A percentile compares a stretch with the other conserved stretches of the same genome.
Evolutionary conservation across 2,113 vertebrate genomes (phyloP).

Genomic region (Excalfactoria chinensis): DNA sequence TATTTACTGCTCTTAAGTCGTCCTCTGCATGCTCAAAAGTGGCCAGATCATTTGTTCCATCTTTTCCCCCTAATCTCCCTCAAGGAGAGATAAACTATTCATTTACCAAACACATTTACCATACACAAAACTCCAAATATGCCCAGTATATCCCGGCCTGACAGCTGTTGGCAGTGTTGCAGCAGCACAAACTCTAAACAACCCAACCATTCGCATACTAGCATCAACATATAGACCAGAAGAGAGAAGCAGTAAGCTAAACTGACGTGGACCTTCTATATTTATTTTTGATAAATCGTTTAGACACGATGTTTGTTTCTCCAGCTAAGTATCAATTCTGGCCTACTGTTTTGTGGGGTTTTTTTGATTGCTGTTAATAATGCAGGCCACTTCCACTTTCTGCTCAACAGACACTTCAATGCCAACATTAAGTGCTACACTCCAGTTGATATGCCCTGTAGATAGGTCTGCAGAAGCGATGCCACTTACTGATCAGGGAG

Average conservation of each 20-base stretch:
- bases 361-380: not conserved
- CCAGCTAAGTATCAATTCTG: not conserved
- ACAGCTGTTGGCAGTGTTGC: not conserved
- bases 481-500: not conserved
- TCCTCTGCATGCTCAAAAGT: not conserved
- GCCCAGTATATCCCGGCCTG: not conserved
- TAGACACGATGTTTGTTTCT: not conserved
- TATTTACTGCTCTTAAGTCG: not conserved
- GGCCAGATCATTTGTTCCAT: not conserved
- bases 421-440: conserved; percentile 25
- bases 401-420: not conserved
- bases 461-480: conserved; percentile 17
- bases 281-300: not conserved
- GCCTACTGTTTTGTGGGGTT: not conserved
- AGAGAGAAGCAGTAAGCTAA: conserved; percentile 5
- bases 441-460: conserved; percentile 6
- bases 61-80: not conserved
- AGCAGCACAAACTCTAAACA: conserved; percentile 18
- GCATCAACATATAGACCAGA: not conserved
- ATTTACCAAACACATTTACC: not conserved
- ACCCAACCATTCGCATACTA: not conserved
- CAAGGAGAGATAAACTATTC: not conserved
- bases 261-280: not conserved
- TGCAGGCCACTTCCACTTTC: not conserved
- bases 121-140: not conserved